A percentile compares a stretch with the other conserved stretches of the same genome.
Evolutionary conservation across 1,140 invertebrate species (phyloP).

Genomic region (Himalopsyche phryganea): DNA sequence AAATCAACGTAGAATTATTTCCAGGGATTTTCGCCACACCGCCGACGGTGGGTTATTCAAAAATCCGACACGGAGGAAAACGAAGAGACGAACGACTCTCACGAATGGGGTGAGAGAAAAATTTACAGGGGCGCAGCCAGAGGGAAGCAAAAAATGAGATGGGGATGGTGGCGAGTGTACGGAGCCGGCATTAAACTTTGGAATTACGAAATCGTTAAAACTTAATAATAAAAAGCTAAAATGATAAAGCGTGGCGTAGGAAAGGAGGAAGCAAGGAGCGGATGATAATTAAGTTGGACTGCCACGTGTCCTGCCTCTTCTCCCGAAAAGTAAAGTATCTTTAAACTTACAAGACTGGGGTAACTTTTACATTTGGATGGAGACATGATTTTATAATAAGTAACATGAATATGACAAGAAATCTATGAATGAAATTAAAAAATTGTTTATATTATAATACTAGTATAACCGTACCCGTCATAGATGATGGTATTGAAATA

Average conservation of each 20-base stretch:
- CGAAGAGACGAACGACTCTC: not conserved
- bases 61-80: conserved; percentile 4
- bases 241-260: conserved; percentile 23
- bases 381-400: no score
- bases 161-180: conserved; percentile 5
- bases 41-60: no score
- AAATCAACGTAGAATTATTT: no score
- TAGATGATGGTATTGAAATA: no score
- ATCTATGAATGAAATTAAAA: no score
- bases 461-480: no score
- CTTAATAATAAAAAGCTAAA: conserved; percentile 36
- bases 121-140: conserved; percentile 3
- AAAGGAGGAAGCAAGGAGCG: conserved; percentile 11
- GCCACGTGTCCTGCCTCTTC: conserved; percentile 17
- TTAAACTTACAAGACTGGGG: not conserved
- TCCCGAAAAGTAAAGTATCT: not conserved
- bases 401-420: no score
- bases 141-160: conserved; percentile 24
- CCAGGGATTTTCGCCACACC: no score
- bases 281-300: conserved; percentile 34
- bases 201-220: conserved; percentile 36
- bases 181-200: conserved; percentile 33
- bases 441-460: no score
- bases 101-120: not conserved
- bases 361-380: no score